Evolutionary conservation across 2,113 vertebrate genomes (phyloP).

Genomic region (Odobenus rosmarus): DNA sequence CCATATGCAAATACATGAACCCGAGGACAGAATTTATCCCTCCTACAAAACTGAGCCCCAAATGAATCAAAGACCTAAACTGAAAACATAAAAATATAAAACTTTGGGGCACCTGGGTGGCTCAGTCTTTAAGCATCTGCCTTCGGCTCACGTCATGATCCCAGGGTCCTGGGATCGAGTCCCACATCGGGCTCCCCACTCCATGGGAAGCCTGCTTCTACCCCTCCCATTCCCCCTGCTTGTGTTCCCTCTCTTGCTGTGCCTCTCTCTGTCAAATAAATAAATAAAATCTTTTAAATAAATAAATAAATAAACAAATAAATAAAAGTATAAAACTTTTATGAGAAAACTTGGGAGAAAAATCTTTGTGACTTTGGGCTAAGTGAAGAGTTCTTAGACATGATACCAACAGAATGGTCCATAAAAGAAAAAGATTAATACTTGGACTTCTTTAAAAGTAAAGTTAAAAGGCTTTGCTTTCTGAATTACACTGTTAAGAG

Average conservation of each 20-base stretch:
- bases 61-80: neutral
- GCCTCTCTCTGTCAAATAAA: no score
- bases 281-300: no score
- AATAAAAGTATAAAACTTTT: neutral
- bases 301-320: no score
- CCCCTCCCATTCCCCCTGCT: no score
- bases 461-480: neutral
- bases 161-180: no score
- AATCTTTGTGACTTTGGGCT: neutral
- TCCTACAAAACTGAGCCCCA: neutral
- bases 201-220: no score
- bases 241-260: no score
- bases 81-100: neutral
- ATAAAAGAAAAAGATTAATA: neutral
- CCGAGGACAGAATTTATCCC: neutral
- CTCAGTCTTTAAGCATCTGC: no score
- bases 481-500: neutral
- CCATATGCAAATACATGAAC: neutral
- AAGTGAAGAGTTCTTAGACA: neutral
- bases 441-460: neutral
- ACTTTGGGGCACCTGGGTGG: neutral
- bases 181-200: no score
- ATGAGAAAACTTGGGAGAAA: neutral
- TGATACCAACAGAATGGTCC: neutral
- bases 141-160: no score